Percentiles rank a stretch among this genome's conserved stretches.
Conservation (phyloP, 2,888 invertebrate genomes). For the Melangyna quadrimaculata region DNA sequence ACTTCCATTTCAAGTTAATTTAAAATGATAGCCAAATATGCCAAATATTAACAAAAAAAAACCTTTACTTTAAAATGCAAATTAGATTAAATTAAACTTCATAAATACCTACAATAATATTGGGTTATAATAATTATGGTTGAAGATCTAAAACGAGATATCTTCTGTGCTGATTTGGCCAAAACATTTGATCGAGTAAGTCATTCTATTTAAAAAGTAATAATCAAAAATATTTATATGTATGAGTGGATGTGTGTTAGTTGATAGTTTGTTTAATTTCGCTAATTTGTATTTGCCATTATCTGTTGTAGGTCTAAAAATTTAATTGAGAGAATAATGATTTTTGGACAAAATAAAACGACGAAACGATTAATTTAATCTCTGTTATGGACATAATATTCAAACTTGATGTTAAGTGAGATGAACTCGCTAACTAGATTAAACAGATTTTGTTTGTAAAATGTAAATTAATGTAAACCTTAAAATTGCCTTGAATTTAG, state of each 20-base stretch:
- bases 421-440: neutral
- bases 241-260: neutral
- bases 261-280: neutral
- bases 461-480: neutral
- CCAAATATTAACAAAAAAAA: neutral
- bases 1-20: neutral
- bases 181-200: constrained; percentile 23
- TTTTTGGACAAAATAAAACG: too few relatives aligned
- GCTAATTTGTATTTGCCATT: neutral
- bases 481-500: neutral
- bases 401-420: too few relatives aligned
- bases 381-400: too few relatives aligned
- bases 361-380: too few relatives aligned
- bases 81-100: neutral
- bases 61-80: neutral
- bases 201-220: neutral
- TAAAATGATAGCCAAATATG: neutral
- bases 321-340: too few relatives aligned
- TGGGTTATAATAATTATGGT: neutral
- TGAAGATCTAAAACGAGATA: constrained; percentile 18
- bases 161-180: neutral
- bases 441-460: too few relatives aligned
- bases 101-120: neutral
- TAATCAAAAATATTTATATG: neutral
- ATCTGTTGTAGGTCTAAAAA: too few relatives aligned